phyloP scores from a whole-genome alignment of 2,113 vertebrate genomes.

The Crocuta crocuta region DNA sequence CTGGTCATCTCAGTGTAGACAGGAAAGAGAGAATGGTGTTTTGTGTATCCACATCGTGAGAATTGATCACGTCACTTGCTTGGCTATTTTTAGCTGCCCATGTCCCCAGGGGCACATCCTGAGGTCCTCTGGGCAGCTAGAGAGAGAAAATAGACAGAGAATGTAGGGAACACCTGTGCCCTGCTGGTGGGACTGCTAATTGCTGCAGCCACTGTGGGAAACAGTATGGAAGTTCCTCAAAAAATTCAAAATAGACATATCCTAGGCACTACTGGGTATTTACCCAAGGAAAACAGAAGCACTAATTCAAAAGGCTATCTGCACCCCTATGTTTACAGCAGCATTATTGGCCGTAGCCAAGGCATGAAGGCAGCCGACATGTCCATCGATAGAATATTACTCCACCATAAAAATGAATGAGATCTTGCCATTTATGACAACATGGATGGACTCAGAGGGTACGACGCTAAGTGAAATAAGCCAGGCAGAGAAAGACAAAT shows the following conservation, averaged over 20 bases:
- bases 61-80: background rate
- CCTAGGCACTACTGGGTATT: background rate
- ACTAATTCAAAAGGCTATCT: background rate
- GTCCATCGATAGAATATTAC: background rate
- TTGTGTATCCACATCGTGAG: background rate
- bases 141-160: background rate
- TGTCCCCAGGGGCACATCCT: background rate
- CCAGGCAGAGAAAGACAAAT: background rate
- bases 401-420: background rate
- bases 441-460: background rate
- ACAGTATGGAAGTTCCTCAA: background rate
- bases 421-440: background rate
- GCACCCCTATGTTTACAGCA: background rate
- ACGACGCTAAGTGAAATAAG: background rate
- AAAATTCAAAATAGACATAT: background rate
- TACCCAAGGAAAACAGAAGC: background rate
- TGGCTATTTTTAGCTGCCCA: background rate
- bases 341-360: background rate
- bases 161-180: background rate
- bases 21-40: background rate
- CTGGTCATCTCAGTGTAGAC: background rate
- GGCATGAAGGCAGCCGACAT: background rate
- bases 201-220: background rate
- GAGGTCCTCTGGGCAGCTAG: background rate
- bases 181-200: background rate